phyloP scores from a whole-genome alignment of 2,797 vertebrate species.

The Calcarius lapponicus region DNA sequence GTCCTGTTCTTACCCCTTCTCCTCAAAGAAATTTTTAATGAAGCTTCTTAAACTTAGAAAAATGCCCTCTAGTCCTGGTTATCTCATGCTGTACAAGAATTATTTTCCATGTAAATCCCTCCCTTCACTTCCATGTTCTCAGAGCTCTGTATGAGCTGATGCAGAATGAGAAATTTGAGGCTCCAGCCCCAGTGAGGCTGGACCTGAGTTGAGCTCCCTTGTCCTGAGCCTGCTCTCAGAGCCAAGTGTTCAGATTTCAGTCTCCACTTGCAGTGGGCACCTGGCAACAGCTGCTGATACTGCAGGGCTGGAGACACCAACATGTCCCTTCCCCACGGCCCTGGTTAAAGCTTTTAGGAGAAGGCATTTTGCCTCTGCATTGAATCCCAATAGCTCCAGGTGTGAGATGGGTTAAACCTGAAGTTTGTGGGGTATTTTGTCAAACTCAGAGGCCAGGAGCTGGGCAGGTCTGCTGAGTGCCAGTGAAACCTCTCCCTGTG shows the following conservation, averaged over 20 bases:
- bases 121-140: not conserved
- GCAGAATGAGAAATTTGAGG: not conserved
- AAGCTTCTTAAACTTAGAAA: not conserved
- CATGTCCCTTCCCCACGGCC: accelerated
- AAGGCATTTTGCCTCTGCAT: not conserved
- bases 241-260: not conserved
- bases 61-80: not conserved
- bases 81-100: not conserved
- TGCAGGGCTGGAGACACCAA: not conserved
- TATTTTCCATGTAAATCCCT: not conserved
- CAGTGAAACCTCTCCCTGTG: not conserved
- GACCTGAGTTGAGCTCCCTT: not conserved
- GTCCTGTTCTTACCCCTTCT: not conserved
- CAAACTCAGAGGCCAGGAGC: not conserved
- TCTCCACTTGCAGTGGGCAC: not conserved
- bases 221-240: not conserved
- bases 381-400: not conserved
- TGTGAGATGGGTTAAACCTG: not conserved
- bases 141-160: not conserved
- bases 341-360: not conserved
- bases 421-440: not conserved
- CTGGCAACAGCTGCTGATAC: not conserved
- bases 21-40: not conserved
- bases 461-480: not conserved
- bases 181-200: not conserved